phyloP scores from a whole-genome alignment of 2,888 invertebrate genomes.

The Beris chalybata region DNA sequence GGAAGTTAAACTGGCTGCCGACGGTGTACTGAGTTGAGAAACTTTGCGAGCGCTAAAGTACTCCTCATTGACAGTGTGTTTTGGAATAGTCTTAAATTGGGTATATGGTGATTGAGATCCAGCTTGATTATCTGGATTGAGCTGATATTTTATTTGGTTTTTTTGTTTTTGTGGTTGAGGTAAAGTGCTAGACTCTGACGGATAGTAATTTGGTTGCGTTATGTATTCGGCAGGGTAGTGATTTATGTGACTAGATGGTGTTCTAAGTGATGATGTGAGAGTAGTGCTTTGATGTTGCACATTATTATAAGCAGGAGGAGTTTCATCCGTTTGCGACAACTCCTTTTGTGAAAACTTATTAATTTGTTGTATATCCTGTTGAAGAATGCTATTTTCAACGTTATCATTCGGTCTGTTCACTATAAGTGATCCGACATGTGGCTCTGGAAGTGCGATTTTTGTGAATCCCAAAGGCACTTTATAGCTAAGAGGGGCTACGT shows the following conservation, averaged over 20 bases:
- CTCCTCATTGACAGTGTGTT: slow-evolving; percentile 52
- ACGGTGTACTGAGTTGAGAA: slow-evolving; percentile 40
- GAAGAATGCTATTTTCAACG: slow-evolving; percentile 29
- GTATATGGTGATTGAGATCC: slow-evolving; percentile 46
- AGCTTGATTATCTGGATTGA: slow-evolving; percentile 45
- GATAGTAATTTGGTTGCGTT: slow-evolving; percentile 22
- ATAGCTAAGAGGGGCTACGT: slow-evolving; percentile 83
- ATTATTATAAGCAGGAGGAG: slow-evolving; percentile 42
- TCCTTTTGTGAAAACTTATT: slow-evolving; percentile 5
- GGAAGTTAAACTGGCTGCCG: slow-evolving; percentile 55
- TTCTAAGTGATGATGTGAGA: slow-evolving; percentile 12
- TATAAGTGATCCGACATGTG: slow-evolving; percentile 84
- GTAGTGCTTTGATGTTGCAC: slow-evolving; percentile 38
- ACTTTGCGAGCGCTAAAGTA: slow-evolving; percentile 44
- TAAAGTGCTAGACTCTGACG: slow-evolving; percentile 33
- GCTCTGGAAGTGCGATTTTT: slow-evolving; percentile 82
- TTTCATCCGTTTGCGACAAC: slow-evolving; percentile 41
- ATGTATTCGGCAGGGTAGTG: slow-evolving; percentile 35
- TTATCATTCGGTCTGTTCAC: slow-evolving; percentile 59
- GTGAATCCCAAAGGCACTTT: slow-evolving; percentile 82
- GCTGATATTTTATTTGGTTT: background rate
- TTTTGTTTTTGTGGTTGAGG: slow-evolving; percentile 36
- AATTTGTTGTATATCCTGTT: slow-evolving; percentile 32
- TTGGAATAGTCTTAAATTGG: slow-evolving; percentile 48
- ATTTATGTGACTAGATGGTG: background rate